phyloP scores from a whole-genome alignment of 2,888 invertebrate genomes.

The Dolichomitus sp. region DNA sequence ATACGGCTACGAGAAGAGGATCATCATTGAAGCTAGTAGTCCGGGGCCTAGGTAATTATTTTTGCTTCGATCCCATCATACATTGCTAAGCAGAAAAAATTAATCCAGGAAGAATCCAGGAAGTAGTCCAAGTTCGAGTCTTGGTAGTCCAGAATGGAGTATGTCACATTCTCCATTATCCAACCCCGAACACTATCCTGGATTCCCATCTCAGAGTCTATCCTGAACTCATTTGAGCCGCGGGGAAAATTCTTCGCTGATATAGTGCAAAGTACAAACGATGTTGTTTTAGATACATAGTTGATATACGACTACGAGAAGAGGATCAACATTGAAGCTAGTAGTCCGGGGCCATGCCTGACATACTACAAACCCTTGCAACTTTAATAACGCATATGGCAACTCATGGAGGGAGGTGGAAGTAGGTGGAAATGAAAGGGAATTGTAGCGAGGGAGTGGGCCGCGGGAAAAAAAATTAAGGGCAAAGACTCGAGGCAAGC shows the following conservation, averaged over 20 bases:
- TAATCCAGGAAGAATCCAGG: too few relatives aligned
- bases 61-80: too few relatives aligned
- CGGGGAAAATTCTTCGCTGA: neutral
- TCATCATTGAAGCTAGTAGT: slow-evolving; percentile 9
- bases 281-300: neutral
- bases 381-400: slow-evolving; percentile 39
- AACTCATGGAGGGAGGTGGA: neutral
- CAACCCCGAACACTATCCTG: too few relatives aligned
- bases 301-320: neutral
- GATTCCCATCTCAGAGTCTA: too few relatives aligned
- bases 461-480: slow-evolving; percentile 20
- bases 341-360: neutral
- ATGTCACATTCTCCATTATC: too few relatives aligned
- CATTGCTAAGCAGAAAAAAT: too few relatives aligned
- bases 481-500: slow-evolving; percentile 36
- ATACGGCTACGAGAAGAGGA: neutral
- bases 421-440: slow-evolving; percentile 3
- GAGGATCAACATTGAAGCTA: slow-evolving; percentile 6
- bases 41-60: neutral
- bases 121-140: too few relatives aligned
- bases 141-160: too few relatives aligned
- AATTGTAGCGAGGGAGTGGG: neutral
- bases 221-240: too few relatives aligned
- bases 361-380: slow-evolving; percentile 20
- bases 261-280: neutral